Conservation (phyloP, 1,140 invertebrate species). For the Zaprionus davidi region DNA sequence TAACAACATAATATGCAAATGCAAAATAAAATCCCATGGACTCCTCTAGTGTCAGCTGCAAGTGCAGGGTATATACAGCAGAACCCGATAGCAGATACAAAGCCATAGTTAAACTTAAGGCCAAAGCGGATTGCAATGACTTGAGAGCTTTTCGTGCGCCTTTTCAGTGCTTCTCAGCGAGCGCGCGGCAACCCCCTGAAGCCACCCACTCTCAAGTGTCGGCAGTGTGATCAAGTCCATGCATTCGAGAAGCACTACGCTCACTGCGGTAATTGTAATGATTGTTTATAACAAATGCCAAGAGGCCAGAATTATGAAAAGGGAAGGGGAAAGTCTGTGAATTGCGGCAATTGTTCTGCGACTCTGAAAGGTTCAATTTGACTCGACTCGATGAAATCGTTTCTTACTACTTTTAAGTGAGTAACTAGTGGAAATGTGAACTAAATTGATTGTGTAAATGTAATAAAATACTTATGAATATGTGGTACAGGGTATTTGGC, state of each 20-base stretch:
- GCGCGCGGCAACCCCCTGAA: slow-evolving; percentile 43
- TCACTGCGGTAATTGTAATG: slow-evolving; percentile 29
- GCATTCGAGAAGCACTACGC: neutral
- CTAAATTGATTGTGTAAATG: no score
- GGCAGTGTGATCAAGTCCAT: neutral
- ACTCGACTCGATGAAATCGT: no score
- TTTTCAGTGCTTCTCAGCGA: slow-evolving; percentile 64
- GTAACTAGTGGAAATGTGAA: no score
- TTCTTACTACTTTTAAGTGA: no score
- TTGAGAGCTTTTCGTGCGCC: slow-evolving; percentile 49
- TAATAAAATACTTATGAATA: no score
- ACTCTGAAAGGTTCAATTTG: neutral
- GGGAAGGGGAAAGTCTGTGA: neutral
- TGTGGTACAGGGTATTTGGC: neutral
- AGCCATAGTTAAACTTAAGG: slow-evolving; percentile 55
- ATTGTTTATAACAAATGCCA: slow-evolving; percentile 30
- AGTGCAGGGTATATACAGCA: slow-evolving; percentile 22
- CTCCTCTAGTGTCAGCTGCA: neutral
- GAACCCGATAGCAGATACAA: slow-evolving; percentile 22
- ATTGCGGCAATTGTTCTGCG: neutral
- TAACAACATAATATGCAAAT: neutral
- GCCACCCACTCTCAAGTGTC: neutral
- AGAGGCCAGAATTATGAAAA: slow-evolving; percentile 12
- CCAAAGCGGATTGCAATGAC: slow-evolving; percentile 74
- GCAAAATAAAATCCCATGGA: neutral